Conservation (phyloP, 92 coral and sea anemone species). For the Anthopleura xanthogrammica region DNA sequence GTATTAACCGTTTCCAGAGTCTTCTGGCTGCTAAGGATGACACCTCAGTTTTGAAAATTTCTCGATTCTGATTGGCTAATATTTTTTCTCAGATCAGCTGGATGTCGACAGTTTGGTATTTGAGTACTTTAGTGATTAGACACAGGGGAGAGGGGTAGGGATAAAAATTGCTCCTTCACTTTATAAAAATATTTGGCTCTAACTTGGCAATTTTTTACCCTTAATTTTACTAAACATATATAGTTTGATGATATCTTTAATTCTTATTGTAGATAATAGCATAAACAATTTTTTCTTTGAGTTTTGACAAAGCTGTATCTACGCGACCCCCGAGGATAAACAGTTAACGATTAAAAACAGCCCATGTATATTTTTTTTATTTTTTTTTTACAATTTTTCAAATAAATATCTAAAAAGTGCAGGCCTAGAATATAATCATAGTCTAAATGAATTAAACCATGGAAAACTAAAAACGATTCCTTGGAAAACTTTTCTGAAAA, state of each 20-base stretch:
- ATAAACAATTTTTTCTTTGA: not conserved
- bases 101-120: not conserved
- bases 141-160: constrained; percentile 8
- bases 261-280: not conserved
- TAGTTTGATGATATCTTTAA: not conserved
- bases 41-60: too few relatives aligned
- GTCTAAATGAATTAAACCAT: not conserved
- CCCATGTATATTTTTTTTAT: too few relatives aligned
- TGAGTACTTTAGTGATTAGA: not conserved
- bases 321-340: not conserved
- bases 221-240: not conserved
- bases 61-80: too few relatives aligned
- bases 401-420: too few relatives aligned
- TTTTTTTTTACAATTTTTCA: too few relatives aligned
- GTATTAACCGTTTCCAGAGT: too few relatives aligned
- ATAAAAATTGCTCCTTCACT: not conserved
- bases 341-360: too few relatives aligned
- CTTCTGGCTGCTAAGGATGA: too few relatives aligned
- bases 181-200: not conserved
- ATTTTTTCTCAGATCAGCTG: too few relatives aligned
- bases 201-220: not conserved
- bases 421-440: not conserved
- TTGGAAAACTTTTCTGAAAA: not conserved
- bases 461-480: not conserved
- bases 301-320: not conserved